Evolutionary conservation across 2,888 invertebrate species (phyloP).

Genomic region (Aromia moschata): DNA sequence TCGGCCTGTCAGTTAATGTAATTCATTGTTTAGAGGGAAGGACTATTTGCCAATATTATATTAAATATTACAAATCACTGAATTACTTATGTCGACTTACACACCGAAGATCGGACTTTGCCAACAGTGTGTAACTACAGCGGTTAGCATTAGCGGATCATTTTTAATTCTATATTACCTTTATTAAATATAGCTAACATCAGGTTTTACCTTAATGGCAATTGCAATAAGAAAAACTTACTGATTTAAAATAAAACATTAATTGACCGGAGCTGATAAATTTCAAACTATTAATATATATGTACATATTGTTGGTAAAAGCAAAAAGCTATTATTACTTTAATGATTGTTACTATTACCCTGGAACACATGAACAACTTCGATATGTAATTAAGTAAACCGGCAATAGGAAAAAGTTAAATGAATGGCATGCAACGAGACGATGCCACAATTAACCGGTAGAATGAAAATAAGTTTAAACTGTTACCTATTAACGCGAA

Average conservation of each 20-base stretch:
- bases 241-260: no score
- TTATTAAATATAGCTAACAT: no score
- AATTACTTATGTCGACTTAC: no score
- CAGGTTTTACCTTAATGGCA: no score
- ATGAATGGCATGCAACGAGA: not conserved
- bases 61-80: no score
- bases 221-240: not conserved
- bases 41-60: no score
- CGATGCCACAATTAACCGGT: conserved; percentile 8
- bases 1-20: no score
- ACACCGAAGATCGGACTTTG: no score
- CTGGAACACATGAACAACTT: not conserved
- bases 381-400: not conserved
- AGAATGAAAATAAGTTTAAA: conserved; percentile 6
- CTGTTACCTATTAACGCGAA: conserved; percentile 7
- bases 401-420: not conserved
- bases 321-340: not conserved
- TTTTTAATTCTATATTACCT: no score
- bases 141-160: no score
- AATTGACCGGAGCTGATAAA: not conserved
- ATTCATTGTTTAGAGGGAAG: no score
- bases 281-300: not conserved
- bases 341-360: not conserved
- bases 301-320: not conserved
- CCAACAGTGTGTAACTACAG: no score